phyloP scores from a whole-genome alignment of 2,797 vertebrate species.

The Trachurus trachurus region DNA sequence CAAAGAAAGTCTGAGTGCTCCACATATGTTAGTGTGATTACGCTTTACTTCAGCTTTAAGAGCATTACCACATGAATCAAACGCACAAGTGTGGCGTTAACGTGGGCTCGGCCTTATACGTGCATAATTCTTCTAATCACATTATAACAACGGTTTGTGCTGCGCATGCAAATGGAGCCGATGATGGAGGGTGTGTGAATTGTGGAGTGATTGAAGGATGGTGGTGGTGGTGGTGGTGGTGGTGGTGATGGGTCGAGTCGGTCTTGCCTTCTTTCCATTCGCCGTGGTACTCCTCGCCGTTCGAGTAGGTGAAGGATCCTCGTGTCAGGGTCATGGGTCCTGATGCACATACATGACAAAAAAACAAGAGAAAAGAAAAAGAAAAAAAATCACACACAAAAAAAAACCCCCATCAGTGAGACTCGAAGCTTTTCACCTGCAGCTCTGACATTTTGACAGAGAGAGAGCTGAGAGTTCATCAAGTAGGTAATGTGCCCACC shows the following conservation, averaged over 20 bases:
- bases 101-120: not conserved
- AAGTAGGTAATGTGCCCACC: not conserved
- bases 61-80: slow-evolving; percentile 27
- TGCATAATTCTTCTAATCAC: slow-evolving; percentile 27
- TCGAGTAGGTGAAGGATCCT: slow-evolving; percentile 97
- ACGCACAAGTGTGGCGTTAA: not conserved
- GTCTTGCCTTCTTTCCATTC: slow-evolving; percentile 95
- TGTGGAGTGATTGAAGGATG: slow-evolving; percentile 8
- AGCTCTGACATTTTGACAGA: slow-evolving; percentile 15
- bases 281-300: slow-evolving; percentile 94
- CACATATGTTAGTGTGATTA: slow-evolving; percentile 21
- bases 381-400: not conserved
- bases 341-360: slow-evolving; percentile 31
- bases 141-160: not conserved
- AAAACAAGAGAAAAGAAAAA: not conserved
- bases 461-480: not conserved
- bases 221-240: too few species aligned
- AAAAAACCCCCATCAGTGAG: slow-evolving; percentile 11
- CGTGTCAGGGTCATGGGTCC: slow-evolving; percentile 94
- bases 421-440: not conserved
- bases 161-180: slow-evolving; percentile 21
- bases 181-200: slow-evolving; percentile 18
- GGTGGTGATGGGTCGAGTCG: not conserved
- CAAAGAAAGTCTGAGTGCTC: not conserved
- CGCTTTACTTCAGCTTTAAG: not conserved